phyloP scores from a whole-genome alignment of 2,113 vertebrate genomes.

The Phalacrocorax pelagicus region DNA sequence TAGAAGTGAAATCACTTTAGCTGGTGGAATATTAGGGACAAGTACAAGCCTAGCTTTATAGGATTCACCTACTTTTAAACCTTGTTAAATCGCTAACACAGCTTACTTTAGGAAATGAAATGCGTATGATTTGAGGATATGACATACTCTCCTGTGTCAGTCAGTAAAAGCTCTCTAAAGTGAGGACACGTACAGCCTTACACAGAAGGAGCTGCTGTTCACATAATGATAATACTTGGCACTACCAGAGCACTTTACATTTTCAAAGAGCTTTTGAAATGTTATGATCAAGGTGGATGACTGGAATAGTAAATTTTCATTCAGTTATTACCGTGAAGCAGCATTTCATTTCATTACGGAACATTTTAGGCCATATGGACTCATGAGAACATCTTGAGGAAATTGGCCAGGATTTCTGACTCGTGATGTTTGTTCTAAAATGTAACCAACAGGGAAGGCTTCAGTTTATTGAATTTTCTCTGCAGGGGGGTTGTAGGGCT shows the following conservation, averaged over 20 bases:
- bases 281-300: constrained; percentile 43
- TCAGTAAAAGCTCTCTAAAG: constrained; percentile 33
- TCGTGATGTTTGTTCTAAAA: neutral
- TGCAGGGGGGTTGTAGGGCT: neutral
- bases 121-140: constrained; percentile 13
- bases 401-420: neutral
- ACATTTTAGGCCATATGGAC: constrained; percentile 30
- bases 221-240: neutral
- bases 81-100: constrained; percentile 17
- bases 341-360: constrained; percentile 38
- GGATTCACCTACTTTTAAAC: constrained; percentile 52
- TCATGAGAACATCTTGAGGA: constrained; percentile 4
- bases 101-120: constrained; percentile 51
- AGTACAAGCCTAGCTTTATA: constrained; percentile 9
- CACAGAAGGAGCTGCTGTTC: neutral
- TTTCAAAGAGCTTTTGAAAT: constrained; percentile 37
- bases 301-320: constrained; percentile 45
- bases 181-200: neutral
- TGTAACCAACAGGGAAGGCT: neutral
- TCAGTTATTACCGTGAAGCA: constrained; percentile 11
- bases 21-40: constrained; percentile 25
- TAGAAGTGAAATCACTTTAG: constrained; percentile 42
- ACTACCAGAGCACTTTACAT: constrained; percentile 22
- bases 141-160: constrained; percentile 4
- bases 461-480: neutral